Evolutionary conservation across 2,888 invertebrate species (phyloP).

Genomic region (Diarsia rubi): DNA sequence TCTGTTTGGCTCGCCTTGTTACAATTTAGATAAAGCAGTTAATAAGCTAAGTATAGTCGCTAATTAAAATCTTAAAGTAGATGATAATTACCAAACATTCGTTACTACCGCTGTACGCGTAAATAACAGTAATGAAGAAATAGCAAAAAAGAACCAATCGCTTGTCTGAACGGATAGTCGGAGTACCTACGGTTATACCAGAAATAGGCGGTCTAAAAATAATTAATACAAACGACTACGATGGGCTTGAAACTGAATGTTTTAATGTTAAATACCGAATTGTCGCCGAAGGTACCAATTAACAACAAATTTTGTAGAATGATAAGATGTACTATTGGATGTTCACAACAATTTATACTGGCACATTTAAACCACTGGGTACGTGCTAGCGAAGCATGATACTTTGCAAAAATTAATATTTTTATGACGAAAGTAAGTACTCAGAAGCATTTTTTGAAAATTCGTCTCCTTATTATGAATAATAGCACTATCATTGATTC

Average conservation of each 20-base stretch:
- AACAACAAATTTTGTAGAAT: not conserved
- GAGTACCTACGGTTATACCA: slow-evolving; percentile 1
- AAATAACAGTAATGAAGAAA: not conserved
- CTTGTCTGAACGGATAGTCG: slow-evolving; percentile 11
- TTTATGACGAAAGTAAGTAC: not conserved
- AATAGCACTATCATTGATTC: not conserved
- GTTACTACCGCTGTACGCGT: not conserved
- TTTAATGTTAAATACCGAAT: not conserved
- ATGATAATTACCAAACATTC: not conserved
- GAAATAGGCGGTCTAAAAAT: slow-evolving; percentile 31
- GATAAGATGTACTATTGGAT: not conserved
- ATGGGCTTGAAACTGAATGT: slow-evolving; percentile 24
- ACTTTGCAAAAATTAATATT: not conserved
- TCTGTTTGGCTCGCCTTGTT: slow-evolving; percentile 23
- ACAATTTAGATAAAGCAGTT: slow-evolving; percentile 14
- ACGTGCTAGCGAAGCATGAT: not conserved
- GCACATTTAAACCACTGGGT: not conserved
- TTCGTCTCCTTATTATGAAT: not conserved
- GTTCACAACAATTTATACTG: not conserved
- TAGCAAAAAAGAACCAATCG: not conserved
- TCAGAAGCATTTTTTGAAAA: not conserved
- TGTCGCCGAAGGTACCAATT: not conserved
- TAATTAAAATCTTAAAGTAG: slow-evolving; percentile 15
- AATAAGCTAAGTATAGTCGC: not conserved
- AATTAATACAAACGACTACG: slow-evolving; percentile 15